Base-by-base conservation (phyloP, 2,797 vertebrate genomes). In the Champsocephalus esox region DNA sequence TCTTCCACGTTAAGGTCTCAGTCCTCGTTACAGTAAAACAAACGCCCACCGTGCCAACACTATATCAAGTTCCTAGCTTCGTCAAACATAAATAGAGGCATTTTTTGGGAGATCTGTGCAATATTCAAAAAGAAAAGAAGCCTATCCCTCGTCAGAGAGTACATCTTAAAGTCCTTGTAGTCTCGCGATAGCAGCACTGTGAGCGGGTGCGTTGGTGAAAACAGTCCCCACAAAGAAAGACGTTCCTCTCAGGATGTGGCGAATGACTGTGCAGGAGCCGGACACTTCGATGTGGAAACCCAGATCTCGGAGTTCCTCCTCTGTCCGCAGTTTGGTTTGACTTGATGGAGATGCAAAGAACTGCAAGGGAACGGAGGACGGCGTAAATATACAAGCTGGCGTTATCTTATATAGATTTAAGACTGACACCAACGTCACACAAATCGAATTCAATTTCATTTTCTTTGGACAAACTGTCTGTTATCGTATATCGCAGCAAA, bases 251-350 rank as follows among this genome's bases (percentile, higher is more conserved):
- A 97, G 89, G 75, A 93, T 88, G 79, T 99, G 98, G 13, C 94
- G 94, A 63, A 99, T 99, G 5, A 99, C 96, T 34, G 96, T 99
- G 92, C 98, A 99, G 88, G 97, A 98, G 41, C 97, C 97, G 3
- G 98, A 96, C 60, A 96, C 96, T 58, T 99, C 97, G 8, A 99
- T 91, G 62, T 93, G 93, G 58, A 99, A 99, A 1, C 98, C 98
- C 65, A 96, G 83, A 21, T 96, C 94, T 10, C 88, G 83, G 51
- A 96, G 95, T n/a, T 94, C 94, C 59, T 96, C 95, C 45, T 97
- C 96, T 0, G 96, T 95, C 73, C 88, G 94, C 67, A 96, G 93
- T 5, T 95, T 70, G 0, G 91, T 82, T 68, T 81, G 95, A 80
- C 91, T 96, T 12, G 92, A 93, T 44, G 96, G 95, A 4, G 96